Evolutionary conservation across 2,888 invertebrate species (phyloP), one percentile per base, ranked within the genome.

Genomic region (Nomada hirtipes): DNA sequence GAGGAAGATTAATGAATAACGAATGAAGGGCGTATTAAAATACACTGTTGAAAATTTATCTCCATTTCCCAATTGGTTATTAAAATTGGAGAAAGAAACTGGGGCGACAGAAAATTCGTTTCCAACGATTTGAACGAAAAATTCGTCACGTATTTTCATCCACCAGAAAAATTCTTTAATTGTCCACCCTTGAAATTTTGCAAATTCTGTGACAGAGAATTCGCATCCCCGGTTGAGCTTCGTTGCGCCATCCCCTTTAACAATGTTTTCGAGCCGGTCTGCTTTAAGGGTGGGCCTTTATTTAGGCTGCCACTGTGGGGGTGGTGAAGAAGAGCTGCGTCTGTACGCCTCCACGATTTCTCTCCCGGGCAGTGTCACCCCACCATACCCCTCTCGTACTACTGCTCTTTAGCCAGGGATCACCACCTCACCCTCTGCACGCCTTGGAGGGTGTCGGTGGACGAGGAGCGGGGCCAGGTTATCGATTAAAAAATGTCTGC

Each of bases 401-500:
- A 67, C 74, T 72, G 68, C 79, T 79, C 86, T 86, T 84, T 82
- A 87, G 86, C 86, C 82, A 76, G 83, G 86, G 88, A 83, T 80
- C 88, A 76, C 80, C 79, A 81, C 79, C 82, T 80, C 85, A 68
- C 86, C 79, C 84, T 83, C 86, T 80, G 77, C 65, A 52, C 85
- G 81, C 87, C 83, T 83, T 82, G 78, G 86, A 72, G 87, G 85
- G 85, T 80, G 89, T 89, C 85, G 85, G 84, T 83, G 86, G 83
- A 77, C 76, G 86, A 81, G 74, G 86, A 69, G 82, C 71, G 87
- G 89, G 90, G 91, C 86, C 89, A 89, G 89, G 90, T 92, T 93
- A 93, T 93, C 93, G 93, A 93, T 93, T 93, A 92, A 93, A 93
- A 93, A 93, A 93, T 93, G 93, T 93, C 93, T 93, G 93, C 93